These are phyloP conservation scores for Saturnia pavonia DNA, from an alignment of 2,888 invertebrate species.

Conservation along the genomic window DNA sequence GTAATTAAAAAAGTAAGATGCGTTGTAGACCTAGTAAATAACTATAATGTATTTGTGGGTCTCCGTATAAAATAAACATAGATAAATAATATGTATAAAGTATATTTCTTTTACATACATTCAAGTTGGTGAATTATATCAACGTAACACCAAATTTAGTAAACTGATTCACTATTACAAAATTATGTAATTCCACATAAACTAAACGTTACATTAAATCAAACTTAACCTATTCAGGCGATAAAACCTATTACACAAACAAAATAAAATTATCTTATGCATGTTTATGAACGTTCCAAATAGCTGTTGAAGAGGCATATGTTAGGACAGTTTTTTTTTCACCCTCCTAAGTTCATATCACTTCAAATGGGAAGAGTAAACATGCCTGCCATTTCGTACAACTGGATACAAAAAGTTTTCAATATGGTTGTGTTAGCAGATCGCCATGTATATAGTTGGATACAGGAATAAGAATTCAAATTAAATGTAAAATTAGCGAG, in stretches of 20 bases:
- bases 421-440: too few relatives aligned
- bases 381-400: too few relatives aligned
- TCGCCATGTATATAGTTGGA: too few relatives aligned
- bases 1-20: too few relatives aligned
- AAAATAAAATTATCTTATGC: neutral
- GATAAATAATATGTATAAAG: neutral
- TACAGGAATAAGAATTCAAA: too few relatives aligned
- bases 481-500: too few relatives aligned
- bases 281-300: neutral
- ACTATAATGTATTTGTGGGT: too few relatives aligned
- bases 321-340: too few relatives aligned
- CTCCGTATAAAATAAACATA: too few relatives aligned
- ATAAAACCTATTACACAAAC: neutral
- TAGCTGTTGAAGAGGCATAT: neutral
- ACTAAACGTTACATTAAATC: neutral
- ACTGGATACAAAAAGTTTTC: too few relatives aligned
- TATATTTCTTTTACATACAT: constrained; percentile 1
- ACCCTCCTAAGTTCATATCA: neutral
- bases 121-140: neutral
- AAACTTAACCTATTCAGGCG: neutral
- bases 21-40: too few relatives aligned
- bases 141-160: neutral
- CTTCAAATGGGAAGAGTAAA: neutral
- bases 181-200: neutral
- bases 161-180: neutral